Evolutionary conservation across 2,888 invertebrate species (phyloP).

Genomic region (Lysandra coridon): DNA sequence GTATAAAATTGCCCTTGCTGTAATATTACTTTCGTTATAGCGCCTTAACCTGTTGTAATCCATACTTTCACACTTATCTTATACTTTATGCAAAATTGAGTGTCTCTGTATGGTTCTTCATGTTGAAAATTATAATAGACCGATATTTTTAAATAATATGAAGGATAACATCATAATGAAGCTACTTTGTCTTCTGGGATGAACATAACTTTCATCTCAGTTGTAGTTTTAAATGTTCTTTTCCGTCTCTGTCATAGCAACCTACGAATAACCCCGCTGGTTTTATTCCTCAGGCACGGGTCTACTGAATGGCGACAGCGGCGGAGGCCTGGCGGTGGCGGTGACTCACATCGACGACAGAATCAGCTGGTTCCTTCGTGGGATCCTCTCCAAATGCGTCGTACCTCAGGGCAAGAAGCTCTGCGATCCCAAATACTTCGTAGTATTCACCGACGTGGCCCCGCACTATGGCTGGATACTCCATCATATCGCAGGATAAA

Average conservation of each 20-base stretch:
- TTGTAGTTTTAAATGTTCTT: too few species aligned
- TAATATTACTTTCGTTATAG: too few species aligned
- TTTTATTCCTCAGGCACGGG: constrained; percentile 63
- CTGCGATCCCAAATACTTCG: constrained; percentile 63
- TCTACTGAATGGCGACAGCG: constrained; percentile 83
- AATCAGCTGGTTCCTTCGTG: constrained; percentile 67
- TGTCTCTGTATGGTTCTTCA: constrained; percentile 37
- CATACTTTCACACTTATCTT: too few species aligned
- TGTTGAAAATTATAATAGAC: constrained; percentile 41
- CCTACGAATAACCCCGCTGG: background rate
- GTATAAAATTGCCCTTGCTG: too few species aligned
- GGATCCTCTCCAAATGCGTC: constrained; percentile 68
- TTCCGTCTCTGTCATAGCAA: too few species aligned
- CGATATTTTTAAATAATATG: too few species aligned
- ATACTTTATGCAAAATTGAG: too few species aligned
- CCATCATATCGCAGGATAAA: constrained; percentile 54
- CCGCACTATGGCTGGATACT: constrained; percentile 71
- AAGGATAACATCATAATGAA: too few species aligned
- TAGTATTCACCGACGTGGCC: constrained; percentile 66
- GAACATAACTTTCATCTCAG: too few species aligned
- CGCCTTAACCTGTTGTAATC: too few species aligned
- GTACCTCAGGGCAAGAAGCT: constrained; percentile 49
- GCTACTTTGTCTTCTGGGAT: too few species aligned
- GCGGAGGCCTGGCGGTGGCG: constrained; percentile 79
- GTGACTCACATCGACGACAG: constrained; percentile 60